Base-by-base conservation (phyloP, 2,113 vertebrate species). In the Sterrhoptilus dennistouni region DNA sequence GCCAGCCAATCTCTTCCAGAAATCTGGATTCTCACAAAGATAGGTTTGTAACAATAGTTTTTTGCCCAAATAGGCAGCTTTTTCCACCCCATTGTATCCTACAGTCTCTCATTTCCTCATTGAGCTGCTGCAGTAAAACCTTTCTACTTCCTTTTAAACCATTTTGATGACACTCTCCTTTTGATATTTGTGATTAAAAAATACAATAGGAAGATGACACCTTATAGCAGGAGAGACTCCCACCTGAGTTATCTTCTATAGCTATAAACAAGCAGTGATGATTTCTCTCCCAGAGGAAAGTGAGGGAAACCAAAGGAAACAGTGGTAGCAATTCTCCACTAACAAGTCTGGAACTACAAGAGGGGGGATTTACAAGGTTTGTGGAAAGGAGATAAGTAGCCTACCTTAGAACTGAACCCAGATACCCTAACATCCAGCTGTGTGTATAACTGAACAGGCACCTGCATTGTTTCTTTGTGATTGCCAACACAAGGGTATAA, bases 381-480 rank as follows among this genome's bases (percentile, higher is more conserved):
- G 11, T 21, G 3, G 25, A 49, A 35, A 68, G 40, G 25, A 79
- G 36, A 7, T 24, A 57, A 84, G 47, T 8, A 40, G 18, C 65
- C 49, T 31, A 53, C 61, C 49, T 93, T 36, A 44, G 72, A 87
- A 60, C 31, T n/a, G 60, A 84, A 29, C 13, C 10, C 24, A 35
- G 27, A 20, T 52, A 9, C 29, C 14, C 50, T 45, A 44, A 70
- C 7, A 40, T n/a, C 42, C 63, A 76, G n/a, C 52, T n/a, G 13
- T 0, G 1, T 19, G n/a, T 35, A 3, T 36, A 75, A 64, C 17
- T 2, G 3, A 33, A 31, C 0, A 1, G 52, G 29, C 40, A 79
- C 12, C 28, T 79, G 31, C 1, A 1, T 53, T 40, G 18, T 60
- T 84, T 65, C 22, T 80, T 72, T 47, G 50, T 57, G 40, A 31